These are phyloP conservation scores for Glaucopsyche alexis DNA, from an alignment of 2,888 invertebrate genomes.

Conservation along the genomic window DNA sequence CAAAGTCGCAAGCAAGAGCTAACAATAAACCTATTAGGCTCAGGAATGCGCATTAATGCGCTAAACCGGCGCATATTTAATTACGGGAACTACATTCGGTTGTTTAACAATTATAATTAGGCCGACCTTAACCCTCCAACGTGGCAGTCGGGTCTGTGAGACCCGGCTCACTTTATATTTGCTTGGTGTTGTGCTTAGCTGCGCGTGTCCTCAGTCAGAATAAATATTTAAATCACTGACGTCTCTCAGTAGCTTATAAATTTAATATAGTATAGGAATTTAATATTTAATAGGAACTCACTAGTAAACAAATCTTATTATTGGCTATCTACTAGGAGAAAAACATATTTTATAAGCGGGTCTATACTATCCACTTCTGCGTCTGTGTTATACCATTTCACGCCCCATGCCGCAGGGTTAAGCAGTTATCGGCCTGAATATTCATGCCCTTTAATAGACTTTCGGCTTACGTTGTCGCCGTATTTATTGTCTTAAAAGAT, in stretches of 20 bases:
- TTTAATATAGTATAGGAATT: no score
- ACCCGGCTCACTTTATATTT: not conserved
- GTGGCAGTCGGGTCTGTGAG: not conserved
- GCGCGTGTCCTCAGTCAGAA: no score
- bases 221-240: no score
- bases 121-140: slow-evolving; percentile 1
- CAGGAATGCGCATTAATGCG: slow-evolving; percentile 13
- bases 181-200: not conserved
- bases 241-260: no score
- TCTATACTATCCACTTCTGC: not conserved
- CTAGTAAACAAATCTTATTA: no score
- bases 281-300: no score
- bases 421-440: slow-evolving; percentile 36
- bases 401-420: not conserved
- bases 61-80: slow-evolving; percentile 20
- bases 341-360: not conserved
- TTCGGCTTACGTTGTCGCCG: slow-evolving; percentile 34
- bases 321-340: no score
- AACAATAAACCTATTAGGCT: slow-evolving; percentile 3
- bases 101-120: slow-evolving; percentile 27
- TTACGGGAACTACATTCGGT: slow-evolving; percentile 20
- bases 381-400: not conserved
- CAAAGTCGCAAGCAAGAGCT: not conserved
- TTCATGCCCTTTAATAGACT: slow-evolving; percentile 38
- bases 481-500: slow-evolving; percentile 30